Percentiles rank a stretch among this genome's conserved stretches.
phyloP scores from a whole-genome alignment of 2,888 invertebrate species.

The Sepiola atlantica region DNA sequence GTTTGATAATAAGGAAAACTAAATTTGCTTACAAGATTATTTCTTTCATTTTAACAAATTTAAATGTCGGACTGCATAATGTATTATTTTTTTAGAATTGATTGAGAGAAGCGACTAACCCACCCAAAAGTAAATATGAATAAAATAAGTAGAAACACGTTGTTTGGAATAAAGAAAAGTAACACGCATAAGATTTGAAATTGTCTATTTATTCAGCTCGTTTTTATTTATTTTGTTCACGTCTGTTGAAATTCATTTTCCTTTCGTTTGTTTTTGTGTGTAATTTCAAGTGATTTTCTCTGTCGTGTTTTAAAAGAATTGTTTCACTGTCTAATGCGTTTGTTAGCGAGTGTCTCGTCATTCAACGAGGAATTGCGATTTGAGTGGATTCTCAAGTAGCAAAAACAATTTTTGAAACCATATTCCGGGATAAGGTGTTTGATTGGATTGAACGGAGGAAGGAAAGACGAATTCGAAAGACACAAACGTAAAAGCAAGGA shows the following conservation, averaged over 20 bases:
- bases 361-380: neutral
- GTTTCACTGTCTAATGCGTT: neutral
- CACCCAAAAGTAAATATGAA: no score
- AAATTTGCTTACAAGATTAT: no score
- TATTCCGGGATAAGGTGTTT: neutral
- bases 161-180: neutral
- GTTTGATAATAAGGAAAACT: no score
- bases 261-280: neutral
- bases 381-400: neutral
- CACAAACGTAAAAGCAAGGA: neutral
- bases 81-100: no score
- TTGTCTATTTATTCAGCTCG: neutral
- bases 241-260: neutral
- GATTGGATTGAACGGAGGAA: neutral
- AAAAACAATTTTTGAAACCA: neutral
- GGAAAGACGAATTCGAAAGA: neutral
- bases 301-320: neutral
- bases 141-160: no score
- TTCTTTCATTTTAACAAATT: no score
- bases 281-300: neutral
- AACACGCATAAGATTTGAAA: neutral
- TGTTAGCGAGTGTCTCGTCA: conserved; percentile 15
- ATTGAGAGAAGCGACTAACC: no score
- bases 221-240: neutral
- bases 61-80: no score